Conservation (phyloP, 1,140 invertebrate species). For the Drosophila ironensis region DNA sequence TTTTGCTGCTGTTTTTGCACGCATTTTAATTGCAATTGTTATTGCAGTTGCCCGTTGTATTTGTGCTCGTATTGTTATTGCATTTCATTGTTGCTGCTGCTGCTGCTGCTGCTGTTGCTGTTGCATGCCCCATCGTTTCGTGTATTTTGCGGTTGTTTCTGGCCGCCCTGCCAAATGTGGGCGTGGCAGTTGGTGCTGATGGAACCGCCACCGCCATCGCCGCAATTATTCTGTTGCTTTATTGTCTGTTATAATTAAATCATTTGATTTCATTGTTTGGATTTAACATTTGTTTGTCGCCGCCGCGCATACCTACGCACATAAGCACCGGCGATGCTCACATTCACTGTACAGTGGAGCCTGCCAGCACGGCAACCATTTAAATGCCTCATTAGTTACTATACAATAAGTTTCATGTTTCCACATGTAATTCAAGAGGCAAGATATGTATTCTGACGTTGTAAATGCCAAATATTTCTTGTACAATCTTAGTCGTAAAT, state of each 20-base stretch:
- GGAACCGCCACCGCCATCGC: not conserved
- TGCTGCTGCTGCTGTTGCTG: slow-evolving; percentile 27
- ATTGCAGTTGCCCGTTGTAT: slow-evolving; percentile 40
- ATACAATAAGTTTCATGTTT: too few relatives aligned
- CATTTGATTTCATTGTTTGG: slow-evolving; percentile 73
- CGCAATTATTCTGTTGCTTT: slow-evolving; percentile 74
- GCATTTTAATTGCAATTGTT: slow-evolving; percentile 77
- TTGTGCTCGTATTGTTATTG: slow-evolving; percentile 25
- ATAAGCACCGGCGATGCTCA: not conserved
- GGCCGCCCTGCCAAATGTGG: slow-evolving; percentile 27
- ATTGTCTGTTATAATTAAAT: slow-evolving; percentile 80
- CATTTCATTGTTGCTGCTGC: slow-evolving; percentile 12
- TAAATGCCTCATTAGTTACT: too few relatives aligned
- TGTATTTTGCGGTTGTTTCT: slow-evolving; percentile 51
- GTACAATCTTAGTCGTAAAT: too few relatives aligned
- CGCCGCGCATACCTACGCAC: not conserved
- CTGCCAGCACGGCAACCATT: too few relatives aligned
- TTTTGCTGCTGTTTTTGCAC: slow-evolving; percentile 50
- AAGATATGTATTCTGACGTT: too few relatives aligned
- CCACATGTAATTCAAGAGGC: too few relatives aligned
- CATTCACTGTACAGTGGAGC: not conserved
- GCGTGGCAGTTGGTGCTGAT: slow-evolving; percentile 24
- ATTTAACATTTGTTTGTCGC: slow-evolving; percentile 59
- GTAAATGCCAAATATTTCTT: not conserved
- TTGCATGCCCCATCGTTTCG: slow-evolving; percentile 2